Percentiles rank a stretch among this genome's conserved stretches.
These are phyloP conservation scores for Cherax destructor DNA, from an alignment of 1,140 invertebrate genomes.

Conservation along the genomic window DNA sequence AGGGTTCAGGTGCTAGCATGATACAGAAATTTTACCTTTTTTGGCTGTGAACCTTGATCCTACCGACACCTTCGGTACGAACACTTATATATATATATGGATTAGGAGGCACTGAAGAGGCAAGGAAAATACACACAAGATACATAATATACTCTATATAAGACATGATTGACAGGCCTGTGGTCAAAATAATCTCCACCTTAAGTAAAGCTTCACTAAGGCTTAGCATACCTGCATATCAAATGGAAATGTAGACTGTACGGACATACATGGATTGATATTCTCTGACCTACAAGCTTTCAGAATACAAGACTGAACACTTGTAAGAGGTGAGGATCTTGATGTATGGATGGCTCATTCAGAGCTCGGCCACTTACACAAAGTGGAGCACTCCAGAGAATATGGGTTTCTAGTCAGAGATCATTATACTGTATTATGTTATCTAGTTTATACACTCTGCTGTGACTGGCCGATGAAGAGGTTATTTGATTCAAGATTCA, in stretches of 20 bases:
- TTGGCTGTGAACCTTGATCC: background rate
- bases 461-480: background rate
- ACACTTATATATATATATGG: background rate
- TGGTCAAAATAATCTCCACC: background rate
- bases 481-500: background rate
- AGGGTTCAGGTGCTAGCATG: background rate
- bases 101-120: constrained; percentile 12
- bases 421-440: background rate
- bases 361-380: background rate
- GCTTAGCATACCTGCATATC: constrained; percentile 1
- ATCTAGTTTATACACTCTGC: background rate
- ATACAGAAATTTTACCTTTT: background rate
- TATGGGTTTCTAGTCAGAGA: background rate
- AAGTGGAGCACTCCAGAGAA: background rate
- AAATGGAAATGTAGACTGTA: background rate
- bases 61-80: background rate
- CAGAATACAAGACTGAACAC: background rate
- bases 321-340: background rate
- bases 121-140: constrained; percentile 4
- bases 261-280: background rate
- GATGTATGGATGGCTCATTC: no score
- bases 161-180: background rate
- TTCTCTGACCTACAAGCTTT: background rate
- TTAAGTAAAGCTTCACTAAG: background rate
- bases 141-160: background rate